A percentile compares a stretch with the other conserved stretches of the same genome.
Evolutionary conservation across 2,797 vertebrate species (phyloP).

Genomic region (Moxostoma hubbsi): DNA sequence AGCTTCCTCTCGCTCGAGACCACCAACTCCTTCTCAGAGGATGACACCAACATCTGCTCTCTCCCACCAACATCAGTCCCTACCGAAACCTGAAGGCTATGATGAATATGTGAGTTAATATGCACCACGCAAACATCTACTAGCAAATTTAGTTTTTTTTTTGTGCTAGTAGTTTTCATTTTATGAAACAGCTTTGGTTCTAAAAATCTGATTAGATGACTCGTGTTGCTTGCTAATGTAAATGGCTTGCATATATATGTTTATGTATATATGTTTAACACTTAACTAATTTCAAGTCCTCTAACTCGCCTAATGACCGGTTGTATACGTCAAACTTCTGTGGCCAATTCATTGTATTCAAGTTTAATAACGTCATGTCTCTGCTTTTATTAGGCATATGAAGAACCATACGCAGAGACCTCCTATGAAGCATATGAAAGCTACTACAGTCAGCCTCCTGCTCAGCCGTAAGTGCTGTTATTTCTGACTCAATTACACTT

Average conservation of each 20-base stretch:
- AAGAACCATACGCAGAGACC: constrained; percentile 86
- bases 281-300: too few species aligned
- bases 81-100: constrained; percentile 85
- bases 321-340: too few species aligned
- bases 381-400: constrained; percentile 78
- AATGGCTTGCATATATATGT: too few species aligned
- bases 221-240: too few species aligned
- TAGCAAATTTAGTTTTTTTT: too few species aligned
- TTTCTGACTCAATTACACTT: too few species aligned
- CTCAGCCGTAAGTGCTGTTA: constrained; percentile 84
- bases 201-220: background rate
- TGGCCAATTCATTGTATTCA: background rate
- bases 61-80: constrained; percentile 78
- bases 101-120: constrained; percentile 89
- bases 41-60: constrained; percentile 81
- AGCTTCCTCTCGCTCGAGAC: constrained; percentile 83
- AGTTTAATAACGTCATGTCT: background rate
- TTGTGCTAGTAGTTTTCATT: background rate
- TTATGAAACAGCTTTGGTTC: background rate
- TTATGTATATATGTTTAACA: too few species aligned
- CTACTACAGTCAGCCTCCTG: constrained; percentile 90
- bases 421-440: constrained; percentile 87
- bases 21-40: constrained; percentile 83
- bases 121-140: background rate
- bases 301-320: too few species aligned